Evolutionary conservation across 2,888 invertebrate genomes (phyloP), one percentile per base, ranked within the genome.

Genomic region (Pachydiplax longipennis): DNA sequence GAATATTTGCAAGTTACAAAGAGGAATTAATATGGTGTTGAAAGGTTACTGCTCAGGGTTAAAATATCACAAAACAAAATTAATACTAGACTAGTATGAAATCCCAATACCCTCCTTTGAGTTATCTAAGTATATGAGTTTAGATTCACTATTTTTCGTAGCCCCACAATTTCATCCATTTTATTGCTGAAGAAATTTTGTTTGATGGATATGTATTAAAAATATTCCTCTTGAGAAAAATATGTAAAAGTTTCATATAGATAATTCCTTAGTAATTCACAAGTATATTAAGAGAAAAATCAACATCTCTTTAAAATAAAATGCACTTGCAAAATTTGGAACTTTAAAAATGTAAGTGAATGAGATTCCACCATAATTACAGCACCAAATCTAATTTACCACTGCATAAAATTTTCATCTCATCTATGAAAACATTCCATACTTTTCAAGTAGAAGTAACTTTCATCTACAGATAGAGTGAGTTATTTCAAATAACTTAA

Each of bases 21-120:
- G 37, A 31, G 40, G 53, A 22, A 61, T 15, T 61, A 22, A 65
- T 6, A 61, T 65, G 40, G 37, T 87, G 31, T 65, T 87, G 65
- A n/a, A 37, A 87, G 61, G 87, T 87, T 65, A 37, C 61, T 87
- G 61, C 83, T 83, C 87, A 87, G 61, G 87, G 87, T 37, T 35
- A 10, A 81, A 81, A 5, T 18, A 44, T 81, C 12, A 65, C 58
- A 37, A 35, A 58, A 65, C 22, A 87, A 40, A n/a, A 61, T 87
- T 22, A 35, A 87, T 87, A 37, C 61, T 61, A 87, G 22, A 65
- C n/a, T 61, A 4, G 53, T n/a, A 37, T 81, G 81, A 37, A 37
- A 37, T 65, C 2, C 37, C 61, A 40, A 61, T 37, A 65, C 37
- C 25, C 6, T 37, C 31, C 61, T 10, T 87, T 31, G 37, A 35